A percentile compares a stretch with the other conserved stretches of the same genome.
phyloP scores from a whole-genome alignment of 2,113 vertebrate genomes.

The Poeciliopsis turrubarensis region DNA sequence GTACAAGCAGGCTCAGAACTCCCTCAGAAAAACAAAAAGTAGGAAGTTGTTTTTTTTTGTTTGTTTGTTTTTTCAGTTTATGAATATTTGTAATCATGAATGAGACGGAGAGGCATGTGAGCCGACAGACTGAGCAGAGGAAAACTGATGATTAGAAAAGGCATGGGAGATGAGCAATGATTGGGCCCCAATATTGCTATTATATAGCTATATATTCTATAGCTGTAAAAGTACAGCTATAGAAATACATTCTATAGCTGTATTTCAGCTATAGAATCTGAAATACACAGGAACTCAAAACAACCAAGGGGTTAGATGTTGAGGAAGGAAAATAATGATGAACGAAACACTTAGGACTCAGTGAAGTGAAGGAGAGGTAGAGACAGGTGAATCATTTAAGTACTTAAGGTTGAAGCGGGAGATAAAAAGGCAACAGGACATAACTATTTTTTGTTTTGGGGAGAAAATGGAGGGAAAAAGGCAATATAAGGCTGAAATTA shows the following conservation, averaged over 20 bases:
- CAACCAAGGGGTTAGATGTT: neutral
- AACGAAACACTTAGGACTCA: conserved; percentile 3
- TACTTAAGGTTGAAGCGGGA: conserved; percentile 2
- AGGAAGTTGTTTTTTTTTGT: neutral
- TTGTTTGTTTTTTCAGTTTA: conserved; percentile 2
- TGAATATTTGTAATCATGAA: conserved; percentile 34
- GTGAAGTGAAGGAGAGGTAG: neutral
- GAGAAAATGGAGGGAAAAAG: neutral
- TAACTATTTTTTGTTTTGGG: neutral
- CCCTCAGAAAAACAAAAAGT: neutral
- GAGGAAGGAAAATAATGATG: conserved; percentile 11
- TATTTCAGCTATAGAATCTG: conserved; percentile 38
- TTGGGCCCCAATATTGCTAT: no score
- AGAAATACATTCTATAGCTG: no score
- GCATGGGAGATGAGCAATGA: conserved; percentile 14
- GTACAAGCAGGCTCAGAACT: conserved; percentile 18
- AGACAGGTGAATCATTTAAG: conserved; percentile 3
- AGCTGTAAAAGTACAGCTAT: no score
- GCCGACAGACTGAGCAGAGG: conserved; percentile 4
- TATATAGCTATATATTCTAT: no score
- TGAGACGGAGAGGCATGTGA: conserved; percentile 6
- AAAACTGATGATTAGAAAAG: conserved; percentile 6
- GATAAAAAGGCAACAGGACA: neutral
- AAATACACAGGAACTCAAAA: conserved; percentile 20
- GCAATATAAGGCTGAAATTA: neutral